Conservation (phyloP, 2,888 invertebrate genomes). For the Cyrtodaria siliqua region DNA sequence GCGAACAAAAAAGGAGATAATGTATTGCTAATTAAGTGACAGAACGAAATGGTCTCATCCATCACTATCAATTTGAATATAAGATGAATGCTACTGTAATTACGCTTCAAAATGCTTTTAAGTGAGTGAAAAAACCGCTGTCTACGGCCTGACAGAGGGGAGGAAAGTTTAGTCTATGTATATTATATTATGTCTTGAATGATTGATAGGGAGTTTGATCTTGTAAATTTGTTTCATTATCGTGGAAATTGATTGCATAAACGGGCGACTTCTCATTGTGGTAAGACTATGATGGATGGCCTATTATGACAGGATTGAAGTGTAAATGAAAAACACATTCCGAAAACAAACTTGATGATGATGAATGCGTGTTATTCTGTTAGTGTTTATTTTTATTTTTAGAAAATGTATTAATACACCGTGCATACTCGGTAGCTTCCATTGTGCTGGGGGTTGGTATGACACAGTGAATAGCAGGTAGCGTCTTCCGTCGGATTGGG, state of each 20-base stretch:
- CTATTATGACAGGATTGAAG: conserved; percentile 41
- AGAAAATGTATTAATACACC: no score
- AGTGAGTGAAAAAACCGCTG: conserved; percentile 46
- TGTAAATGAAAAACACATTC: conserved; percentile 47
- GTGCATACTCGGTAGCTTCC: no score
- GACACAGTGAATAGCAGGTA: no score
- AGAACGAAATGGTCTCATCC: conserved; percentile 33
- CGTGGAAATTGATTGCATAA: conserved; percentile 62
- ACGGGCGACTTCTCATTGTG: conserved; percentile 40
- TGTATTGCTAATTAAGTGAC: conserved; percentile 42
- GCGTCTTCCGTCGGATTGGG: no score
- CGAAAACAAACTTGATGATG: conserved; percentile 13
- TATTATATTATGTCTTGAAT: conserved; percentile 60
- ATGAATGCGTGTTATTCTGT: conserved; percentile 15
- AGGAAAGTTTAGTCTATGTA: conserved; percentile 49
- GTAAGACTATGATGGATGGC: conserved; percentile 43
- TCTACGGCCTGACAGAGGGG: conserved; percentile 39
- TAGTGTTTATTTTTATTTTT: no score
- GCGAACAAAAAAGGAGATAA: conserved; percentile 40
- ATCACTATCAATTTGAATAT: conserved; percentile 58
- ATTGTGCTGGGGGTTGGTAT: no score
- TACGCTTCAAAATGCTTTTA: conserved; percentile 58
- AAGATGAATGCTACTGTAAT: conserved; percentile 57
- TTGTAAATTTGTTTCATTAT: conserved; percentile 54
- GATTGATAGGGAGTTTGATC: conserved; percentile 61